phyloP scores from a whole-genome alignment of 2,113 vertebrate species.

The Antechinus flavipes region DNA sequence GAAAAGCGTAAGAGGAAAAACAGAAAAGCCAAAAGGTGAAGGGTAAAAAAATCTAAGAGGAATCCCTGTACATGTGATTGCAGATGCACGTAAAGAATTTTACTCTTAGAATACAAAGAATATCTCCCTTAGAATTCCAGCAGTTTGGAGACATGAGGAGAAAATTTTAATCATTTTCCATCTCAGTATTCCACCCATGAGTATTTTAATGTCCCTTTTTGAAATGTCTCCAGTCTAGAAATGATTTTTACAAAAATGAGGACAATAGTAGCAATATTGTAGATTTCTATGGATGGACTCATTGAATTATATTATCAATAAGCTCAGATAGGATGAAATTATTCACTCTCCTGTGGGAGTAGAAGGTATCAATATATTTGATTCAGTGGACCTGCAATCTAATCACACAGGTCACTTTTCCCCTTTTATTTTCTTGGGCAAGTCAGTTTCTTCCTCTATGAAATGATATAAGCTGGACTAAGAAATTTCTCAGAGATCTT shows the following conservation, averaged over 20 bases:
- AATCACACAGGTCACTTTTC: neutral
- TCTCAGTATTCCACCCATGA: neutral
- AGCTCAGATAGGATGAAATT: neutral
- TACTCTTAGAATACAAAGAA: neutral
- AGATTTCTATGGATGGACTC: neutral
- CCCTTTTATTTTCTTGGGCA: neutral
- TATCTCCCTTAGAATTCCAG: neutral
- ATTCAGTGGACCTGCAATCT: neutral
- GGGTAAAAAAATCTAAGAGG: neutral
- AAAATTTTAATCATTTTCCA: neutral
- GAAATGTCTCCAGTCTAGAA: neutral
- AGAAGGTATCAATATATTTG: neutral
- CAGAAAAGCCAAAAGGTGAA: too few species aligned
- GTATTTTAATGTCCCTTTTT: neutral
- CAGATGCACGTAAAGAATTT: neutral
- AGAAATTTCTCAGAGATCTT: neutral
- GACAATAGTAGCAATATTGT: neutral
- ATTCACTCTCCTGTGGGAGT: neutral
- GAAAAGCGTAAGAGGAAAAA: accelerated
- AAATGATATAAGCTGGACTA: neutral
- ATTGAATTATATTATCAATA: neutral
- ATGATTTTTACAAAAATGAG: neutral
- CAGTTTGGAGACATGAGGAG: neutral
- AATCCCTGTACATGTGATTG: neutral
- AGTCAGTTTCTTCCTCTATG: neutral